phyloP scores from a whole-genome alignment of 2,113 vertebrate genomes.

The Pomatostomus ruficeps region DNA sequence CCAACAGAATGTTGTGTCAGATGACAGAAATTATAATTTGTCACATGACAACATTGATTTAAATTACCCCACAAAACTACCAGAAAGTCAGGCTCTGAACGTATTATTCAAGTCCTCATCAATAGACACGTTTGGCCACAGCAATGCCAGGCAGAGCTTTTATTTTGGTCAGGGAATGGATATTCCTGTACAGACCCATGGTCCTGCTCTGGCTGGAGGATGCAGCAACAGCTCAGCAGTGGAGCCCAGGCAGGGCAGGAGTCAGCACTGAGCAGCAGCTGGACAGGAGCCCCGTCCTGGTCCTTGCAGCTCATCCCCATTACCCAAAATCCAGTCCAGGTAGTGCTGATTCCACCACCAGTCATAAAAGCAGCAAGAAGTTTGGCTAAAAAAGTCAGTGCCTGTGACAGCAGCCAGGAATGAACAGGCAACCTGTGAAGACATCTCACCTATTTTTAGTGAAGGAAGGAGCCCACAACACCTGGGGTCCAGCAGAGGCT shows the following conservation, averaged over 20 bases:
- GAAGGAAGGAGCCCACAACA: neutral
- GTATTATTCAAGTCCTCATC: neutral
- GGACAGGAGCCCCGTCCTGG: neutral
- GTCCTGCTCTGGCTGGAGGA: neutral
- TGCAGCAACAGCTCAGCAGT: neutral
- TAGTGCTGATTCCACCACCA: neutral
- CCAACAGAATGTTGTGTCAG: neutral
- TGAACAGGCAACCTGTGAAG: neutral
- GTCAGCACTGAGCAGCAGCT: neutral
- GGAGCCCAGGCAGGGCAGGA: neutral
- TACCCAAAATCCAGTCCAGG: neutral
- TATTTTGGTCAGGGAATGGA: neutral
- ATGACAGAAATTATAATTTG: conserved; percentile 7
- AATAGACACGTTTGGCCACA: neutral
- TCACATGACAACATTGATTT: neutral
- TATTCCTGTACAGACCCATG: neutral
- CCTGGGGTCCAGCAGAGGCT: neutral
- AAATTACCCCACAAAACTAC: neutral
- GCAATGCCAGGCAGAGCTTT: neutral
- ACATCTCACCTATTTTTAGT: neutral
- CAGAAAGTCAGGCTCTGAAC: conserved; percentile 1
- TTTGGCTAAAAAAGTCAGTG: neutral
- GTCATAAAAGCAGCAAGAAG: neutral
- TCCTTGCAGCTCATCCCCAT: neutral
- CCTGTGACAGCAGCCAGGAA: neutral